Evolutionary conservation across 2,113 vertebrate genomes (phyloP).

Genomic region (Pseudolaguvia tuberculata): DNA sequence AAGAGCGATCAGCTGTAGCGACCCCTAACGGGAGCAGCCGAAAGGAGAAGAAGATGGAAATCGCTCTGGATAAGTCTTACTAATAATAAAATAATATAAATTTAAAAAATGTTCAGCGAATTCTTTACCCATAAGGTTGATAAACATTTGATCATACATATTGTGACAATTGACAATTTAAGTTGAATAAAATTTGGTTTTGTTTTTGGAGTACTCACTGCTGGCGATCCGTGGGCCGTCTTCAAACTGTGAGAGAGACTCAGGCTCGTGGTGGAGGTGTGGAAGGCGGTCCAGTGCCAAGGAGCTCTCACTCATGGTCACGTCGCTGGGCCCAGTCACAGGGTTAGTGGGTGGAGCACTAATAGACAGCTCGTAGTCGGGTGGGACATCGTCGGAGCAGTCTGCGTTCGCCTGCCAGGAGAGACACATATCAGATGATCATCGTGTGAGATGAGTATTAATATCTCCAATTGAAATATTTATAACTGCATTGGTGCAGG

Average conservation of each 20-base stretch:
- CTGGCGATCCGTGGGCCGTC: constrained; percentile 74
- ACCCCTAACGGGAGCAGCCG: too few relatives aligned
- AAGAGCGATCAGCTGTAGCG: too few relatives aligned
- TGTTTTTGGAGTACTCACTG: constrained; percentile 74
- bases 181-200: too few relatives aligned
- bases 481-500: too few relatives aligned
- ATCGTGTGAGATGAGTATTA: too few relatives aligned
- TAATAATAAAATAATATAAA: too few relatives aligned
- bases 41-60: too few relatives aligned
- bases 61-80: too few relatives aligned
- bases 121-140: too few relatives aligned
- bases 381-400: constrained; percentile 83
- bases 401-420: constrained; percentile 79
- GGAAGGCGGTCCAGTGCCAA: constrained; percentile 80
- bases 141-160: too few relatives aligned
- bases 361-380: constrained; percentile 82
- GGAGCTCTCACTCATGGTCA: constrained; percentile 84
- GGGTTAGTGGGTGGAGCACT: constrained; percentile 78
- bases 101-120: too few relatives aligned
- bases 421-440: neutral
- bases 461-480: neutral
- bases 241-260: constrained; percentile 64
- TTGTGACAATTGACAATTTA: too few relatives aligned
- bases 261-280: constrained; percentile 74
- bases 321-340: constrained; percentile 85